phyloP scores from a whole-genome alignment of 2,113 vertebrate genomes.

The Xyliphius kryptos region DNA sequence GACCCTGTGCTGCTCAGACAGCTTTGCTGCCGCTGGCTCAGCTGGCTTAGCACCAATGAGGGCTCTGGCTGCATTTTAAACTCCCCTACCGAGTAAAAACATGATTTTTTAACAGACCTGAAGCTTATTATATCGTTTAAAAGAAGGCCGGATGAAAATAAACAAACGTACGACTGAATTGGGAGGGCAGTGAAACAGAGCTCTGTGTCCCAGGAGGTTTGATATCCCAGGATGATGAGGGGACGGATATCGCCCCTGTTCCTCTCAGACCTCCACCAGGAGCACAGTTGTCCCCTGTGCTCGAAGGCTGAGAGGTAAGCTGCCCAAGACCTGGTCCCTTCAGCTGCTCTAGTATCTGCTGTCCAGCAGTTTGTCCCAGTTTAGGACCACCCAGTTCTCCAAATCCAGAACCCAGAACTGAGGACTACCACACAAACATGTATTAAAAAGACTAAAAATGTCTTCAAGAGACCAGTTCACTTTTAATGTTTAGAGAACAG shows the following conservation, averaged over 20 bases:
- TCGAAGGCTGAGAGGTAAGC: constrained; percentile 66
- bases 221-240: constrained; percentile 80
- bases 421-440: constrained; percentile 64
- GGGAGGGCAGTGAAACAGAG: constrained; percentile 68
- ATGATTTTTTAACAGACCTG: not conserved
- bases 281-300: constrained; percentile 62
- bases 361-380: constrained; percentile 68
- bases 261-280: constrained; percentile 56
- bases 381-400: constrained; percentile 78
- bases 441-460: not conserved
- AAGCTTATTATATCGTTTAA: no score
- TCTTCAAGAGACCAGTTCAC: no score
- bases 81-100: constrained; percentile 60
- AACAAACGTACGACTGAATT: constrained; percentile 80
- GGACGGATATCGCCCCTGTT: constrained; percentile 47
- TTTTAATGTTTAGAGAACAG: not conserved
- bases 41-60: constrained; percentile 88
- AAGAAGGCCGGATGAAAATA: no score
- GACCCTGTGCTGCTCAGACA: constrained; percentile 44
- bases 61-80: constrained; percentile 93
- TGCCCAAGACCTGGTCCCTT: constrained; percentile 80
- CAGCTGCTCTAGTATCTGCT: constrained; percentile 85
- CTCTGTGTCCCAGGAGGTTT: constrained; percentile 69
- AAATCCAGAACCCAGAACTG: constrained; percentile 88
- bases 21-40: constrained; percentile 77